Base-by-base conservation (phyloP, 2,113 vertebrate genomes). In the Melanerpes aurifrons region DNA sequence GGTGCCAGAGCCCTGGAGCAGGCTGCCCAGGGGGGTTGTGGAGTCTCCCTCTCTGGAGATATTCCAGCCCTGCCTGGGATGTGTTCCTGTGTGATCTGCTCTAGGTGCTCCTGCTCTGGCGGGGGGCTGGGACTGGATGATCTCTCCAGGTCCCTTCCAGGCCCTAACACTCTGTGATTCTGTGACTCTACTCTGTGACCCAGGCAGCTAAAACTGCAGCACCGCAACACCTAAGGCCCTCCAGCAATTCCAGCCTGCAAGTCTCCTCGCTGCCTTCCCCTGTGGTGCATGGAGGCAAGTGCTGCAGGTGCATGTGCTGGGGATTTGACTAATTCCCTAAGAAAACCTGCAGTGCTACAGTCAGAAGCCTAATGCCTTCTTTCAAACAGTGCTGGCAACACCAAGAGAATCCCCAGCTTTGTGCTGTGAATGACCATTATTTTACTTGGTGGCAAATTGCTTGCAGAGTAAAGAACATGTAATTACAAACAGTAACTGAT, bases 351-450 rank as follows among this genome's bases (percentile, higher is more conserved):
- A 88, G 21, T 14, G 20, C 53, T 87, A 18, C 59, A 64, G 28
- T 10, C 76, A 20, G 72, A 89, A 90, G 84, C 76, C 21, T 37
- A 91, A 88, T 47, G 24, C 29, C 20, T 88, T 86, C 94, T 95
- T 74, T 62, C 11, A 92, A 87, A 89, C 10, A 83, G 28, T 77
- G n/a, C 20, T 61, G 31, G 50, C 82, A 96, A 73, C 9, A 77
- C 37, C 90, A 66, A 89, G 9, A 91, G 45, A 26, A 80, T 13
- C 28, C 80, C 61, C 53, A 20, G 22, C 26, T 76, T 72, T 64
- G 32, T 66, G 64, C 69, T 77, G n/a, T 53, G 31, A 87, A 83
- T 87, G 76, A 80, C 68, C 64, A 57, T 68, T 47, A 80, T 62
- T 92, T 89, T 68, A 76, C 62, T 40, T 71, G 16, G 76, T 12